Evolutionary conservation across 2,113 vertebrate species (phyloP).

Genomic region (Glareola pratincola): DNA sequence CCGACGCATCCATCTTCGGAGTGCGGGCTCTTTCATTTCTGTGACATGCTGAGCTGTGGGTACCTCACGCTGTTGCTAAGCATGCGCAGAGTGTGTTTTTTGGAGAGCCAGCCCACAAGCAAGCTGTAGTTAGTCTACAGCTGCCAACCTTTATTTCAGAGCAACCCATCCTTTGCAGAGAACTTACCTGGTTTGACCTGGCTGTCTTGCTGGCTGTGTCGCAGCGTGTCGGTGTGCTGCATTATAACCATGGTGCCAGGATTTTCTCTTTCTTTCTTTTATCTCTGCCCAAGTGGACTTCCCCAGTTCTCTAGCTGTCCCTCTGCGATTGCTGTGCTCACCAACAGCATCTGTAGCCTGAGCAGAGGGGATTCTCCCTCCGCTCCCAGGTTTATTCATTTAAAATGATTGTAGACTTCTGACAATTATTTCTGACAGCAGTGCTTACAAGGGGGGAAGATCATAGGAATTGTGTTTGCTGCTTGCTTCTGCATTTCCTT

Average conservation of each 20-base stretch:
- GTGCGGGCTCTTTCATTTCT: neutral
- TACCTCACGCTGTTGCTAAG: neutral
- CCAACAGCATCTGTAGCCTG: neutral
- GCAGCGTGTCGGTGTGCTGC: fast-evolving
- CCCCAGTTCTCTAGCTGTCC: neutral
- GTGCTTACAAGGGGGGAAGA: neutral
- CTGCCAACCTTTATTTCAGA: neutral
- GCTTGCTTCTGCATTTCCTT: neutral
- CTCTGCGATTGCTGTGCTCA: neutral
- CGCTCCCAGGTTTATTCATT: neutral
- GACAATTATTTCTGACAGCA: neutral
- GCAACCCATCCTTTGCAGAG: neutral
- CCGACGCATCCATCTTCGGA: neutral
- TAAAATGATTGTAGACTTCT: neutral
- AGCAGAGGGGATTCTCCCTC: neutral
- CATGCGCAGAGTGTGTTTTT: neutral
- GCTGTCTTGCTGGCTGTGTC: neutral
- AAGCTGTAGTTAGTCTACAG: neutral
- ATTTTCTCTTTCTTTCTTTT: neutral
- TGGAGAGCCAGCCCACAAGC: neutral
- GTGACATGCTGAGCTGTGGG: neutral
- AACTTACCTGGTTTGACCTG: neutral
- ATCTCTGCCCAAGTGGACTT: neutral
- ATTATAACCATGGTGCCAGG: fast-evolving
- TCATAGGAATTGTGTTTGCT: neutral